Percentiles rank a stretch among this genome's conserved stretches.
phyloP scores from a whole-genome alignment of 2,113 vertebrate species.

The Takifugu bimaculatus region DNA sequence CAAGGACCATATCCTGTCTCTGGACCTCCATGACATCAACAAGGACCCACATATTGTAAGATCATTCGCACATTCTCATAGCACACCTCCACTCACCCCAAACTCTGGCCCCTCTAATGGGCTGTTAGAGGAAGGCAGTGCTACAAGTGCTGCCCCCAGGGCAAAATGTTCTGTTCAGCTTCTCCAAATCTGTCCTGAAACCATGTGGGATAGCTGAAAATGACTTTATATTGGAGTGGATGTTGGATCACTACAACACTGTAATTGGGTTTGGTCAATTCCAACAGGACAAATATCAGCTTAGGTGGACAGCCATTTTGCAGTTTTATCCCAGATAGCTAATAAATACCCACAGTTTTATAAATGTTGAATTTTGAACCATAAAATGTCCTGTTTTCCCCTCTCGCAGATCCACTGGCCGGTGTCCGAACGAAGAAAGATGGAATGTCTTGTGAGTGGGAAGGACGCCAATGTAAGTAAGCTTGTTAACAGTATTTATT shows the following conservation, averaged over 20 bases:
- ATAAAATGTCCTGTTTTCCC: slow-evolving; percentile 41
- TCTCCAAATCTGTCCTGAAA: not conserved
- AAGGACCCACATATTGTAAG: slow-evolving; percentile 95
- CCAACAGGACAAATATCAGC: slow-evolving; percentile 49
- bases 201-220: slow-evolving; percentile 23
- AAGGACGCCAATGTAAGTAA: slow-evolving; percentile 94
- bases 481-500: slow-evolving; percentile 7
- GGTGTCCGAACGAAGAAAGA: slow-evolving; percentile 87
- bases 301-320: slow-evolving; percentile 46
- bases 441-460: slow-evolving; percentile 91
- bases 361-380: slow-evolving; percentile 34
- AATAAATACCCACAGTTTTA: slow-evolving; percentile 53
- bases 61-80: slow-evolving; percentile 8
- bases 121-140: slow-evolving; percentile 16
- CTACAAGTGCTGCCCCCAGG: slow-evolving; percentile 3
- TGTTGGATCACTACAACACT: slow-evolving; percentile 41
- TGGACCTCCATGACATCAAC: slow-evolving; percentile 99
- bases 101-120: not conserved
- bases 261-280: slow-evolving; percentile 44
- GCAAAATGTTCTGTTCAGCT: slow-evolving; percentile 15
- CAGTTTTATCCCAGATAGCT: slow-evolving; percentile 25
- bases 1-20: slow-evolving; percentile 93
- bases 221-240: slow-evolving; percentile 34
- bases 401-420: slow-evolving; percentile 92
- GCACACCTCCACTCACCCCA: not conserved